Evolutionary conservation across 1,140 invertebrate genomes (phyloP).

Genomic region (Drosophila nigromelanica): DNA sequence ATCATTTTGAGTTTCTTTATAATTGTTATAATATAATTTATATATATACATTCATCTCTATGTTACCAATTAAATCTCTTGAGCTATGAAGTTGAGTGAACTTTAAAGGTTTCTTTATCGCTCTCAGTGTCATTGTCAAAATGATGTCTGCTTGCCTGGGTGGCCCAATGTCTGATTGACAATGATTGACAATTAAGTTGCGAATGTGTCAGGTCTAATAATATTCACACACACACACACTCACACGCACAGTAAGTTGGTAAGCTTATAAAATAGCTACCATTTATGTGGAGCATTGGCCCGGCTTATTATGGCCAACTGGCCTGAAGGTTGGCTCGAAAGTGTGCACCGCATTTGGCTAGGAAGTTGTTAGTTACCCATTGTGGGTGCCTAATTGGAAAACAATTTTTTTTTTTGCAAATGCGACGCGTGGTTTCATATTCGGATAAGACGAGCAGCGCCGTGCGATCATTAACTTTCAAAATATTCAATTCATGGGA

Average conservation of each 20-base stretch:
- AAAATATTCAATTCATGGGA: conserved; percentile 1
- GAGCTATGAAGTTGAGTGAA: conserved; percentile 42
- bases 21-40: not conserved
- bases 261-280: conserved; percentile 36
- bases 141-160: conserved; percentile 33
- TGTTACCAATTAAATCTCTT: conserved; percentile 30
- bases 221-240: not conserved
- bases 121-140: conserved; percentile 45
- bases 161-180: conserved; percentile 46
- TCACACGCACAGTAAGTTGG: not conserved
- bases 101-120: conserved; percentile 32
- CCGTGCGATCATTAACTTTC: too few relatives aligned
- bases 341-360: conserved; percentile 33
- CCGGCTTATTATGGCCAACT: conserved; percentile 54
- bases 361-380: conserved; percentile 39
- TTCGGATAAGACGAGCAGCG: conserved; percentile 5
- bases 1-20: not conserved
- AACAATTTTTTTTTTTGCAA: conserved; percentile 33
- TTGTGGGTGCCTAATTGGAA: conserved; percentile 45
- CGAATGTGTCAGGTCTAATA: conserved; percentile 41
- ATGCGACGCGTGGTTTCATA: conserved; percentile 13
- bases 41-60: not conserved
- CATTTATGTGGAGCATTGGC: conserved; percentile 51
- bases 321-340: conserved; percentile 31
- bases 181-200: conserved; percentile 60